Evolutionary conservation across 2,113 vertebrate genomes (phyloP).

Genomic region (Empidonax alnorum): DNA sequence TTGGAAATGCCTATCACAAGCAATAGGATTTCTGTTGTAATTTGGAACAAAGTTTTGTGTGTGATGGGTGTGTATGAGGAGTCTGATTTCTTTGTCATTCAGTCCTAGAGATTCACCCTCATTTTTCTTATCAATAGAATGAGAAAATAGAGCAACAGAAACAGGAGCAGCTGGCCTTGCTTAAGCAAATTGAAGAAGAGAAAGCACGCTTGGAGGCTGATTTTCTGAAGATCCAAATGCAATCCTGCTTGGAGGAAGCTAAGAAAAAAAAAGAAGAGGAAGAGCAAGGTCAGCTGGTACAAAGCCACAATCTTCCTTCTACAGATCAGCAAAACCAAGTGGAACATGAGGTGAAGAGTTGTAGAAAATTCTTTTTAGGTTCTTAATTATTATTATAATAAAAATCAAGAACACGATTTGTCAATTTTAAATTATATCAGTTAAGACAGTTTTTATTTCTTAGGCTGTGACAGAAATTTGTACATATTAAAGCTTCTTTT

Average conservation of each 20-base stretch:
- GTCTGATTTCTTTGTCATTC: neutral
- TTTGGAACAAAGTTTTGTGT: neutral
- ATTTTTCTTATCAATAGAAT: constrained; percentile 73
- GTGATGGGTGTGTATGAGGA: neutral
- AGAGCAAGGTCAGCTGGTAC: neutral
- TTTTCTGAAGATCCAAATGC: constrained; percentile 67
- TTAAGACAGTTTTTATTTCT: neutral
- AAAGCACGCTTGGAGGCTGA: constrained; percentile 79
- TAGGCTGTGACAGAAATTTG: neutral
- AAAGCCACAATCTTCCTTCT: neutral
- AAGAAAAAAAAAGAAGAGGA: constrained; percentile 50
- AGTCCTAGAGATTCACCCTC: neutral
- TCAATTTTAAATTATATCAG: neutral
- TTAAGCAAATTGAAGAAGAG: constrained; percentile 86
- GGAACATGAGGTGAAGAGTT: constrained; percentile 43
- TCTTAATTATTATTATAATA: neutral
- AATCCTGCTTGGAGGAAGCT: constrained; percentile 71
- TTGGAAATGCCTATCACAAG: neutral
- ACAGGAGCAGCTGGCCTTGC: constrained; percentile 82
- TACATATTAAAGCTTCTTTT: neutral
- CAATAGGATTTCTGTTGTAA: neutral
- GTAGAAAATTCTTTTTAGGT: neutral
- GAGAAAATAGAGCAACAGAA: constrained; percentile 84
- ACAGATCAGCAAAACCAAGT: neutral
- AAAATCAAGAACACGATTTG: neutral